Evolutionary conservation across 2,888 invertebrate genomes (phyloP).

Genomic region (Agriopis leucophaearia): DNA sequence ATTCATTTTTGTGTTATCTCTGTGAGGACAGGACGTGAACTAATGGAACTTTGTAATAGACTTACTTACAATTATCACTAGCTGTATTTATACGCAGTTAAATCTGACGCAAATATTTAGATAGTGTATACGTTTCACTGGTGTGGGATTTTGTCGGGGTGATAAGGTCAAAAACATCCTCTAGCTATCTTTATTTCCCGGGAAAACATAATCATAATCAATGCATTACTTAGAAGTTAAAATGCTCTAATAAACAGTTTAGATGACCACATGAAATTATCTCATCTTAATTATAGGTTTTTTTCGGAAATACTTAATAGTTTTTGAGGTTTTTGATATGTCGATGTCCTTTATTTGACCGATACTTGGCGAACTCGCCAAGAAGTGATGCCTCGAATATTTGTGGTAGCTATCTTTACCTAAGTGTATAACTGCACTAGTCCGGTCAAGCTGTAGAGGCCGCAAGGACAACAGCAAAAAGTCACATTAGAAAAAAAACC

Average conservation of each 20-base stretch:
- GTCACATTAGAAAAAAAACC: too few relatives aligned
- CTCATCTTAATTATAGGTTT: too few relatives aligned
- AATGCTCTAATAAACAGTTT: not conserved
- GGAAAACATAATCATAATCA: not conserved
- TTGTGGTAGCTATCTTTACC: too few relatives aligned
- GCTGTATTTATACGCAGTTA: not conserved
- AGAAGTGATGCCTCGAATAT: too few relatives aligned
- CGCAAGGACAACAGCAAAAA: too few relatives aligned
- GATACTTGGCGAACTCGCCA: too few relatives aligned
- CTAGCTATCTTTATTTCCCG: not conserved
- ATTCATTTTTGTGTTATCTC: not conserved
- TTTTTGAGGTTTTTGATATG: too few relatives aligned
- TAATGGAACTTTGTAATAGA: slow-evolving; percentile 4
- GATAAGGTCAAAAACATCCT: slow-evolving; percentile 3
- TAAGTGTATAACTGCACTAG: too few relatives aligned
- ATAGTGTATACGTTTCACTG: not conserved
- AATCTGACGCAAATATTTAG: not conserved
- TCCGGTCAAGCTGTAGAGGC: too few relatives aligned
- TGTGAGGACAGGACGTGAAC: not conserved
- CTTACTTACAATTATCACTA: not conserved
- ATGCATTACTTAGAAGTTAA: not conserved
- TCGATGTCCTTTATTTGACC: too few relatives aligned
- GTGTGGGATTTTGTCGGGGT: not conserved
- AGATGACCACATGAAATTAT: too few relatives aligned
- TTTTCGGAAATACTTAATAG: too few relatives aligned